Evolutionary conservation across 2,797 vertebrate genomes (phyloP).

Genomic region (Sardinella longiceps): DNA sequence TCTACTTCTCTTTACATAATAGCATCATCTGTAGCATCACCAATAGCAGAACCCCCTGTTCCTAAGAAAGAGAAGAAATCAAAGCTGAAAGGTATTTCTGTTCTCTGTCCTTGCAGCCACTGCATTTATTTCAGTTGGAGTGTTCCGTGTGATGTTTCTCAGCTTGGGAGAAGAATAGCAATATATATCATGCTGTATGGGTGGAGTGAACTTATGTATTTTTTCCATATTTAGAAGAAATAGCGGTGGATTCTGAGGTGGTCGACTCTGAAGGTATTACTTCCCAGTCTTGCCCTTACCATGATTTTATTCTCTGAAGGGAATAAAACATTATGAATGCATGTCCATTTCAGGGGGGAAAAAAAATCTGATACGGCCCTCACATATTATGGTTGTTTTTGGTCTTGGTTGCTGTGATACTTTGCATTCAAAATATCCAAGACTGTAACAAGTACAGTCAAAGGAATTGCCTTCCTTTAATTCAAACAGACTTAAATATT

Average conservation of each 20-base stretch:
- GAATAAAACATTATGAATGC: neutral
- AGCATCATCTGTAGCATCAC: slow-evolving; percentile 69
- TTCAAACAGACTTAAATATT: neutral
- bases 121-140: neutral
- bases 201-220: neutral
- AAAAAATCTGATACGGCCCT: neutral
- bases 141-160: neutral
- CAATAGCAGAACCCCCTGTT: too few species aligned
- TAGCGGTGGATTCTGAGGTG: neutral
- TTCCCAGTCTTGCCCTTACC: neutral
- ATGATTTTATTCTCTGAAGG: neutral
- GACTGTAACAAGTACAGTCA: neutral
- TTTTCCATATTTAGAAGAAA: neutral
- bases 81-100: neutral
- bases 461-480: neutral
- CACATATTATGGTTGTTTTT: neutral
- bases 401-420: neutral
- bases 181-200: too few species aligned
- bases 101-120: neutral
- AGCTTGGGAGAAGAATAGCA: neutral
- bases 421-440: neutral
- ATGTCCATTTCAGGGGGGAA: neutral
- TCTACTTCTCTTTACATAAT: neutral
- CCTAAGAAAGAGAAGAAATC: slow-evolving; percentile 21
- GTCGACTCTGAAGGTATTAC: neutral